Conservation (phyloP, 2,797 vertebrate species). For the Cebuella pygmaea region DNA sequence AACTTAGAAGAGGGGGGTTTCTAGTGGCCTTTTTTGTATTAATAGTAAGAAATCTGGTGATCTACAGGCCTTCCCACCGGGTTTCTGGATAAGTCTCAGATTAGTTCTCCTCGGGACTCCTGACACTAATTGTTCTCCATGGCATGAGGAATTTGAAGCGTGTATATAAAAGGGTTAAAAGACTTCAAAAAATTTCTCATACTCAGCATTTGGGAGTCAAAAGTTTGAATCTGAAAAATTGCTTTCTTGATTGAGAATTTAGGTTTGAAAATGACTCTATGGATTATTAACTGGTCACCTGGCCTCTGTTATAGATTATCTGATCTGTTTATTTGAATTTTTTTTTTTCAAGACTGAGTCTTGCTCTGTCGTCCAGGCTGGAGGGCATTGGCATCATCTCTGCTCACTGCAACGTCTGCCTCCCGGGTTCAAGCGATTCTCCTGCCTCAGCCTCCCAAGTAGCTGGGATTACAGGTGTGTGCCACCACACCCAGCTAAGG, state of each 20-base stretch:
- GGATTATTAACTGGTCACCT: constrained; percentile 12
- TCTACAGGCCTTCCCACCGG: no score
- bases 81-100: not conserved
- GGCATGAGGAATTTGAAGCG: not conserved
- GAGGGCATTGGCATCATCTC: no score
- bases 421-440: no score
- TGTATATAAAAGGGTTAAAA: not conserved
- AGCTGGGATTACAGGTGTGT: no score
- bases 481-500: no score
- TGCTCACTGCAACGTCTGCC: no score
- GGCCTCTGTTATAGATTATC: not conserved
- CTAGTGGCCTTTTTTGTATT: not conserved
- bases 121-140: not conserved
- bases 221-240: constrained; percentile 6
- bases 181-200: not conserved
- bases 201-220: not conserved
- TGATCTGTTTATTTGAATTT: not conserved
- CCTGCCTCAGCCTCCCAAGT: no score
- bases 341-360: no score
- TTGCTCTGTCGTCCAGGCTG: no score
- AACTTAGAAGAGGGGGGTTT: not conserved
- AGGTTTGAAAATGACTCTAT: not conserved
- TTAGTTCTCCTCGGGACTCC: not conserved
- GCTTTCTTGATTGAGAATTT: constrained; percentile 17
- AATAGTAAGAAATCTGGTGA: not conserved